Evolutionary conservation across 2,113 vertebrate species (phyloP), one percentile per base, ranked within the genome.

Genomic region (Paramisgurnus dabryanus): DNA sequence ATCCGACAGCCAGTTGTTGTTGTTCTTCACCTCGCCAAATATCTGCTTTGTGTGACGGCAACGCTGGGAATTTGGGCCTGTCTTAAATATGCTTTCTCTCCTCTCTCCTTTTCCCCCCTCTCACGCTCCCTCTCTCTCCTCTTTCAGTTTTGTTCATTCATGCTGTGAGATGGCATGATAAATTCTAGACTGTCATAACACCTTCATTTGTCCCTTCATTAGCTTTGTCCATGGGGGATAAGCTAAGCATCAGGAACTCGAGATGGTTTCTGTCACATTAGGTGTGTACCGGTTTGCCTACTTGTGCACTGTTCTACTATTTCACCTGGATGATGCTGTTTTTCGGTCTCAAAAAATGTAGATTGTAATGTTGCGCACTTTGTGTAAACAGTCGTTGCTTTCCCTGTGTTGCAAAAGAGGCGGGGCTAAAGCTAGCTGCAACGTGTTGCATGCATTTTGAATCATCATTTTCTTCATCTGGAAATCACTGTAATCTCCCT

Each of bases 31-130:
- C 55, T 41, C 7, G 55, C 80, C 77, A 71, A 76, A 80, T 53
- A 67, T 68, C 61, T 67, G 63, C 40, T 78, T 79, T 57, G 70
- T 80, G 63, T 78, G 74, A 71, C 73, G 76, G 83, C 80, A 80
- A 45, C 76, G 45, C 41, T 57, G 58, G 55, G n/a, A 43, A 77
- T 82, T 70, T 57, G 55, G 67, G 55, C 53, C 67, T 53, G 34
- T 68, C 67, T 74, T 49, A 83, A 81, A 83, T 65, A 73, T 66
- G 68, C 74, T 67, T 82, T 55, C 58, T 27, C 40, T 17, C 39
- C 78, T 53, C 18, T 64, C 40, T 57, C 22, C 61, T n/a, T 39
- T 10, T 49, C 17, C 6, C 39, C 9, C 47, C 18, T 47, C 50
- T 65, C 63, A 55, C 43, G 22, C 9, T 70, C 34, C 45, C 13